Base-by-base conservation (phyloP, 2,888 invertebrate species). In the Odontocolon sp. region DNA sequence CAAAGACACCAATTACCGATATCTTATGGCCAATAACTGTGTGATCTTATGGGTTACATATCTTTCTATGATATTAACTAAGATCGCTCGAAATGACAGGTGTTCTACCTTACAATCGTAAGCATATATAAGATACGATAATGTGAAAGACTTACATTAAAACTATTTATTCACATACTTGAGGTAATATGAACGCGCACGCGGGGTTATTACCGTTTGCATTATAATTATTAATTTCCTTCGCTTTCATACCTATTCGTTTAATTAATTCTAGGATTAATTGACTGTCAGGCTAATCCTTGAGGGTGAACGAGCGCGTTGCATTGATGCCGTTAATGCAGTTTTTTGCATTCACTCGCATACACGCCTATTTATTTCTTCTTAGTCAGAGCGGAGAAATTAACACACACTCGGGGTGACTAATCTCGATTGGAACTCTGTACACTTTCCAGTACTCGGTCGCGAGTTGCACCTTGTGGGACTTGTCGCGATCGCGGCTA, bases 241-340 rank as follows among this genome's bases (percentile, higher is more conserved):
- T 28, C 73, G 72, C 74, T 80, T 79, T 77, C 78, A 77, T 77
- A 74, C 42, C 59, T 70, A 75, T 78, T 72, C 76, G 54, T 50
- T 77, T 80, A 80, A 82, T 82, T 82, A 80, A 83, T 81, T 81
- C 74, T 18, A 8, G 74, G 59, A 81, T 81, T 83, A 81, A 82
- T 81, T 79, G 78, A 79, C 80, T 68, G 80, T 77, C 79, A 77
- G 38, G 57, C 42, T 78, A 78, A 77, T 76, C 69, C 77, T 59
- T 45, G 67, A 71, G 61, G 56, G 61, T 63, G 47, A 63, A 38
- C 11, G 54, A 67, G 31, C 14, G 42, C 33, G 23, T 3, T 73
- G 68, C 63, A 75, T 21, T 18, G 68, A 33, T 33, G 28, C 50
- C n/a, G 64, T 21, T 50, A 33, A 18, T 54, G 40, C 54, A 45